Base-by-base conservation (phyloP, 1,140 invertebrate genomes). In the Nephotettix cincticeps region DNA sequence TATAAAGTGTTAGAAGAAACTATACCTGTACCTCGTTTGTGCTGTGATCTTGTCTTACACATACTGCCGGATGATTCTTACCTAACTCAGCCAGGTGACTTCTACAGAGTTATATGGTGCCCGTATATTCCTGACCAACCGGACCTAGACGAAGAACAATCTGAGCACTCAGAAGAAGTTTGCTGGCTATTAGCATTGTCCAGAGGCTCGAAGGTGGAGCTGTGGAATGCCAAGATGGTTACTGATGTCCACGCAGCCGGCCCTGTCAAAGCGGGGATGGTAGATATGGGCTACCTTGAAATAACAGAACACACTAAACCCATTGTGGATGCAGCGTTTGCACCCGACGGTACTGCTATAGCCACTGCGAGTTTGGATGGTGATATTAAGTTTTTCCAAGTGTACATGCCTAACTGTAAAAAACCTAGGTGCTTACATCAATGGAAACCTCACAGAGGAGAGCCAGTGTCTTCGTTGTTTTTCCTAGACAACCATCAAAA, bases 401-500 rank as follows among this genome's bases (percentile, higher is more conserved):
- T 89, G 17, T 88, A 89, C 79, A 87, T 87, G 81, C 84, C 85
- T 71, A 83, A 82, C 74, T 84, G 86, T 32, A 84, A 83, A 74
- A 86, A 86, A 72, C 90, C 89, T 43, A 85, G 91, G 71, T 96
- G 92, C 82, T 81, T 97, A 29, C 94, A 97, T 82, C 87, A 93
- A 75, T 98, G 95, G 95, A 87, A 88, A 76, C 96, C 96, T 0
- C 95, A 98, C 79, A 89, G 88, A 71, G 93, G 93, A 6, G 88
- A 91, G 78, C 90, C 94, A 0, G 85, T 98, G 43, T 92, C 90
- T 14, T 93, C 88, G 21, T 81, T 98, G 0, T 93, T 94, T 78
- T 98, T 98, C 81, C 86, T 98, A 1, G 96, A 98, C 81, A 94
- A 98, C 81, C 91, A 95, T 76, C 91, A 92, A 77, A 88, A 90